Conservation (phyloP, 2,113 vertebrate genomes). For the Platichthys flesus region DNA sequence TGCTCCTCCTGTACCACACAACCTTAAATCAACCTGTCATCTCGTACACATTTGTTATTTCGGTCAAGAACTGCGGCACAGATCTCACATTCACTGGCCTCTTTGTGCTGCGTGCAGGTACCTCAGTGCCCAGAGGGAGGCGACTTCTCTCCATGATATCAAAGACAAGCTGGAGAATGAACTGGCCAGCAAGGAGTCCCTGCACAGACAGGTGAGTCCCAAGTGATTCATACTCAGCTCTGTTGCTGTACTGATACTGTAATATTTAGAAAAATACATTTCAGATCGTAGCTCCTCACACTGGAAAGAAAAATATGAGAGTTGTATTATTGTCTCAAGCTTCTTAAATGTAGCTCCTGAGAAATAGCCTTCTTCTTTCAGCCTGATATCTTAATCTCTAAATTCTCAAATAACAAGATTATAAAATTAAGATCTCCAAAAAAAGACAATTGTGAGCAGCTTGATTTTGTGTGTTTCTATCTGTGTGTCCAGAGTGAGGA, state of each 20-base stretch:
- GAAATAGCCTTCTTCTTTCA: no score
- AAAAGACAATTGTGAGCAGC: no score
- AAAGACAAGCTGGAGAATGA: constrained; percentile 97
- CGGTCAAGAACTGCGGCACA: not conserved
- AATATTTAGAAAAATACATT: not conserved
- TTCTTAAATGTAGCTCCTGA: no score
- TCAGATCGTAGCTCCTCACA: not conserved
- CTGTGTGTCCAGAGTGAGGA: constrained; percentile 87
- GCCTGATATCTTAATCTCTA: no score
- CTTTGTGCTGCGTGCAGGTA: constrained; percentile 79
- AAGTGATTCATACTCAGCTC: no score
- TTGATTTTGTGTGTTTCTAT: not conserved
- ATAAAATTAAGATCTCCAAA: no score
- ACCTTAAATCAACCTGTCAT: not conserved
- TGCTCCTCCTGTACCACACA: no score
- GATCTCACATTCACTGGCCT: not conserved
- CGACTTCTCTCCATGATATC: constrained; percentile 93
- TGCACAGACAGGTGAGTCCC: constrained; percentile 87
- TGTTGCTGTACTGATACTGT: not conserved
- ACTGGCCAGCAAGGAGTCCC: constrained; percentile 93
- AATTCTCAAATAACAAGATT: no score
- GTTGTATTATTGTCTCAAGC: no score
- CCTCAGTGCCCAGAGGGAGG: constrained; percentile 86
- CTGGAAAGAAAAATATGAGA: no score
- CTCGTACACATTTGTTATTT: not conserved